Percentiles rank a stretch among this genome's conserved stretches.
Conservation (phyloP, 2,888 invertebrate species). For the Monopis laevigella region DNA sequence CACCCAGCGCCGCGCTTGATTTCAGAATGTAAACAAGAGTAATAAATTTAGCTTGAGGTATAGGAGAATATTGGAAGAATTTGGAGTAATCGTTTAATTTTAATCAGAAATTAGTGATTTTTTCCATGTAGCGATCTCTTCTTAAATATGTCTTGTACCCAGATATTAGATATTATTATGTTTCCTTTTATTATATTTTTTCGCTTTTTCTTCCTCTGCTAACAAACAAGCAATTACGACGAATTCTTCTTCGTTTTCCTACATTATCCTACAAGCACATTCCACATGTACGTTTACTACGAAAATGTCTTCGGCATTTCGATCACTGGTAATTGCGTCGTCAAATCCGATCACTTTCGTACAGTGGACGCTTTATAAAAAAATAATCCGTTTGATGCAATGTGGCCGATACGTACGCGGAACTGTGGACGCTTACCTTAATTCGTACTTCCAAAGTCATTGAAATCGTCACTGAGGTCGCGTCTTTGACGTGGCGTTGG, state of each 20-base stretch:
- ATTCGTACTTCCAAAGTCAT: background rate
- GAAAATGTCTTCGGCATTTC: constrained; percentile 13
- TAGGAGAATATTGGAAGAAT: background rate
- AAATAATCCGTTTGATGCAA: constrained; percentile 2
- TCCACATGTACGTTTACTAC: constrained; percentile 10
- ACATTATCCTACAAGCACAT: constrained; percentile 13
- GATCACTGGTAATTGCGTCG: background rate
- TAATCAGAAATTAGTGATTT: background rate
- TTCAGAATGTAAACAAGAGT: constrained; percentile 54
- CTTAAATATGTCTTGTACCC: no score
- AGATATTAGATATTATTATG: no score
- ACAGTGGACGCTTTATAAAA: constrained; percentile 6
- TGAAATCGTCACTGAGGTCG: no score
- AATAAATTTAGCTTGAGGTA: constrained; percentile 57
- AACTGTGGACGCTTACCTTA: background rate
- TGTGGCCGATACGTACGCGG: background rate
- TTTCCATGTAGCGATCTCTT: no score
- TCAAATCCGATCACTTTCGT: background rate
- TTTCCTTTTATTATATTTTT: no score
- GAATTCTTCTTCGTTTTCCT: constrained; percentile 14
- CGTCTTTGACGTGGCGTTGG: no score
- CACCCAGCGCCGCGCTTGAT: constrained; percentile 45
- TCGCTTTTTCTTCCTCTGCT: no score
- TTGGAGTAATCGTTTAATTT: background rate
- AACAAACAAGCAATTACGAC: constrained; percentile 12